These are phyloP conservation scores for Nymphalis polychloros DNA, from an alignment of 2,888 invertebrate genomes.

Conservation along the genomic window DNA sequence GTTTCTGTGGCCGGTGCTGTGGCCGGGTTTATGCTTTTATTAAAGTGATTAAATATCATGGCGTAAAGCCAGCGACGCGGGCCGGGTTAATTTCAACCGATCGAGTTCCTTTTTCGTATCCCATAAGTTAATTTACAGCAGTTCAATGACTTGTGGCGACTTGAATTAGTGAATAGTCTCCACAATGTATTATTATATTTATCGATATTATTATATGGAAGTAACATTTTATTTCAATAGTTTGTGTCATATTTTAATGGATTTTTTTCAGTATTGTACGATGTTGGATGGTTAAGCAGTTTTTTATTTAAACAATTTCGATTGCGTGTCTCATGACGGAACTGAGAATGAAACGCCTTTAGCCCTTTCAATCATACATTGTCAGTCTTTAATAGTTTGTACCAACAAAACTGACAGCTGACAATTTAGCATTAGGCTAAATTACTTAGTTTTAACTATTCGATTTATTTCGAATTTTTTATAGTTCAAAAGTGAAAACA, in stretches of 20 bases:
- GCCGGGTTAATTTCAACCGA: conserved; percentile 43
- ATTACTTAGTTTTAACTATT: no score
- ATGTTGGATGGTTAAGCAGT: background rate
- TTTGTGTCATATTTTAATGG: background rate
- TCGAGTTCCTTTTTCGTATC: conserved; percentile 41
- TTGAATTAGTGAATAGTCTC: conserved; percentile 6
- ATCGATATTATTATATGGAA: background rate
- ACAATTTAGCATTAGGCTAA: conserved; percentile 24
- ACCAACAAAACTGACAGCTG: conserved; percentile 39
- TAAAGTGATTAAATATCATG: conserved; percentile 51
- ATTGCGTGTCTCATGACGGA: conserved; percentile 55
- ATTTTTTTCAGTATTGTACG: background rate
- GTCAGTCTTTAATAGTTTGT: conserved; percentile 43
- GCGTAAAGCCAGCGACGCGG: conserved; percentile 42
- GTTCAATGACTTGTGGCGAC: conserved; percentile 16
- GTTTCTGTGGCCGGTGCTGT: conserved; percentile 39
- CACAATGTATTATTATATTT: no score
- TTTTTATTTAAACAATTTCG: conserved; percentile 33
- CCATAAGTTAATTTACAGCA: conserved; percentile 24
- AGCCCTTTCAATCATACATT: conserved; percentile 52
- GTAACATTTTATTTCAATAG: background rate
- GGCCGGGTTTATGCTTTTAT: conserved; percentile 45
- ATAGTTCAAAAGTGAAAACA: no score
- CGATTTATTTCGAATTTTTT: no score
- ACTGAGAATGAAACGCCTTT: conserved; percentile 52